Evolutionary conservation across 2,797 vertebrate genomes (phyloP).

Genomic region (Macropus fuliginosus): DNA sequence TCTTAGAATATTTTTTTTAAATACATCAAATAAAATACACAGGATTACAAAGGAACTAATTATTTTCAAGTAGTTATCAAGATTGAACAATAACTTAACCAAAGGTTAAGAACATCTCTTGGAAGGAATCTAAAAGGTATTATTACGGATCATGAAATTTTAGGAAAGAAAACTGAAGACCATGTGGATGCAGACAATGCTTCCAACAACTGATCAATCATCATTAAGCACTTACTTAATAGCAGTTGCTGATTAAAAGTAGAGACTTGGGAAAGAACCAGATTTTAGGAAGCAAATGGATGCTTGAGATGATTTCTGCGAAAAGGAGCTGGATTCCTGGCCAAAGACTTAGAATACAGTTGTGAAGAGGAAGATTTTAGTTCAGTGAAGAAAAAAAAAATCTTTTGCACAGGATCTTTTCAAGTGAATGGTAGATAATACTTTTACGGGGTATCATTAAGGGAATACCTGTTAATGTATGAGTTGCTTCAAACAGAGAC

Average conservation of each 20-base stretch:
- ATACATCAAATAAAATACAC: background rate
- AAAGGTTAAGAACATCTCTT: background rate
- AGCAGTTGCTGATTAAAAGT: background rate
- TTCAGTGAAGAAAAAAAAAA: background rate
- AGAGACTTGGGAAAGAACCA: background rate
- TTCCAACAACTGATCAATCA: background rate
- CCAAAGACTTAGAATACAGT: background rate
- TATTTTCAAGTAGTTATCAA: background rate
- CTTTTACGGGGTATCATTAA: background rate
- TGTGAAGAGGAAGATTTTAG: background rate
- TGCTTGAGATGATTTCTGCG: background rate
- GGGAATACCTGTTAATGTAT: background rate
- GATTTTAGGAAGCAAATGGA: background rate
- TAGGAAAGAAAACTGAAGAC: background rate
- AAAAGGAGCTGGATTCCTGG: background rate
- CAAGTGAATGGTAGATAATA: background rate
- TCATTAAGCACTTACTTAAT: background rate
- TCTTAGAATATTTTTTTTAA: background rate
- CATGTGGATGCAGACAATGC: background rate
- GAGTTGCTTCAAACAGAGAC: background rate
- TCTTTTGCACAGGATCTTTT: background rate
- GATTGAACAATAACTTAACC: background rate
- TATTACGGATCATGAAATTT: background rate
- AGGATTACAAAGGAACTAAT: background rate
- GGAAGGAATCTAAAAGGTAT: background rate